Evolutionary conservation across 1,140 invertebrate species (phyloP).

Genomic region (Drosophila sp.): DNA sequence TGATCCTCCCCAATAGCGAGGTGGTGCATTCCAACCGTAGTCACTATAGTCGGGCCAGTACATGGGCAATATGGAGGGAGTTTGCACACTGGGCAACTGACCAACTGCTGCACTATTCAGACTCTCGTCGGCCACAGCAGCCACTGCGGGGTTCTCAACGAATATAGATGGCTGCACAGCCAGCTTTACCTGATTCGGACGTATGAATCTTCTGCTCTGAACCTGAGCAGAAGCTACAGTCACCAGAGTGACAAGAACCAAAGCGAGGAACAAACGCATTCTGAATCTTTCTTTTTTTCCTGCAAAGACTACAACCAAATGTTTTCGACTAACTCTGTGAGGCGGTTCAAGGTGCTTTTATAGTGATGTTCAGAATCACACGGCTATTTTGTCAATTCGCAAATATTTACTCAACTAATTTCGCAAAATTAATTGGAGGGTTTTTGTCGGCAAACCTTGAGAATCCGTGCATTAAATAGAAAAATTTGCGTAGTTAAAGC

Average conservation of each 20-base stretch:
- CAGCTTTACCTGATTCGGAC: constrained; percentile 19
- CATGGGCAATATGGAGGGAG: not conserved
- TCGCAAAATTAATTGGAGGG: constrained; percentile 32
- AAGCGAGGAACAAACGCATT: constrained; percentile 48
- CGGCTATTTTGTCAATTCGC: not conserved
- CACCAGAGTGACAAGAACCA: constrained; percentile 39
- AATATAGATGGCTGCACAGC: constrained; percentile 30
- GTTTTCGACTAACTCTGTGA: constrained; percentile 34
- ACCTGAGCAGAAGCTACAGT: constrained; percentile 39
- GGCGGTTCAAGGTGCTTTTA: constrained; percentile 26
- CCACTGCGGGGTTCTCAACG: not conserved
- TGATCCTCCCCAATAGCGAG: constrained; percentile 30
- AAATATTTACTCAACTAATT: constrained; percentile 47
- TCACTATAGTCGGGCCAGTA: constrained; percentile 42
- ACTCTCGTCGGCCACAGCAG: not conserved
- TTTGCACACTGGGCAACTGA: not conserved
- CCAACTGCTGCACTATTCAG: not conserved
- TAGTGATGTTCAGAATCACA: constrained; percentile 17
- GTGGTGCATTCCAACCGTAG: constrained; percentile 34
- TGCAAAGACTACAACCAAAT: constrained; percentile 23
- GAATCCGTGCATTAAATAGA: constrained; percentile 41
- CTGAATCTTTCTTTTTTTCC: not conserved
- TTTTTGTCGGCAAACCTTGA: constrained; percentile 34
- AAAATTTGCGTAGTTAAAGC: constrained; percentile 26
- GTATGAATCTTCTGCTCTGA: constrained; percentile 22